Conservation (phyloP, 53 echinoderm and acorn worm genomes). For the Holothuria scabra region DNA sequence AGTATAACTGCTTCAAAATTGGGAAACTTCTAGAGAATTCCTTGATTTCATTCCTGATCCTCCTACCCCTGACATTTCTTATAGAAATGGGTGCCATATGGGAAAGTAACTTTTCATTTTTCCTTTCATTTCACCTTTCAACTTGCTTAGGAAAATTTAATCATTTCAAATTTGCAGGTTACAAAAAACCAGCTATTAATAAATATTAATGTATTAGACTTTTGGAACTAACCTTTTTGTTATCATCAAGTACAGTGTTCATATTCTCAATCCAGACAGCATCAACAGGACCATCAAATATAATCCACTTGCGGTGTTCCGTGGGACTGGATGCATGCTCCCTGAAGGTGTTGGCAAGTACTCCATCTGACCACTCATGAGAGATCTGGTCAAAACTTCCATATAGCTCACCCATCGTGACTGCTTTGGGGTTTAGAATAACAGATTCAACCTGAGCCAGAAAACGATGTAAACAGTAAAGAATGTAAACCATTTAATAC, state of each 20-base stretch:
- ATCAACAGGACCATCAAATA: slow-evolving; percentile 98
- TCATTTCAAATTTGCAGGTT: too few relatives aligned
- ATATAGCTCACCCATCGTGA: slow-evolving; percentile 98
- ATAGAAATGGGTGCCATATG: too few relatives aligned
- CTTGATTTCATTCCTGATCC: too few relatives aligned
- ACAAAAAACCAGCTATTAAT: too few relatives aligned
- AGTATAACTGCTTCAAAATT: too few relatives aligned
- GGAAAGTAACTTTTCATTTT: too few relatives aligned
- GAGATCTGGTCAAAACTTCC: slow-evolving; percentile 98
- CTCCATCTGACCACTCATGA: slow-evolving; percentile 99
- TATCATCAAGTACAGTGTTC: slow-evolving; percentile 98
- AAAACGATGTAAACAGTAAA: background rate
- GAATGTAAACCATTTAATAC: background rate
- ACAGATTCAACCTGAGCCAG: slow-evolving; percentile 78
- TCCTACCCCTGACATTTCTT: too few relatives aligned
- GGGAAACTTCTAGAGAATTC: too few relatives aligned
- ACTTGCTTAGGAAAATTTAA: too few relatives aligned
- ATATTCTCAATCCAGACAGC: slow-evolving; percentile 99
- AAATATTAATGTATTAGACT: too few relatives aligned
- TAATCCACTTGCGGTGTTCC: slow-evolving; percentile 87
- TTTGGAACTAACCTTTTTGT: slow-evolving; percentile 75
- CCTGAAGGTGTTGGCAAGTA: slow-evolving; percentile 90
- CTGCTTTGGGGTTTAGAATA: slow-evolving; percentile 95
- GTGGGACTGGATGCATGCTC: slow-evolving; percentile 85
- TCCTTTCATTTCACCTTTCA: too few relatives aligned